These are phyloP conservation scores for Micropoecilia bifurca DNA, from an alignment of 2,797 vertebrate species.

Conservation along the genomic window DNA sequence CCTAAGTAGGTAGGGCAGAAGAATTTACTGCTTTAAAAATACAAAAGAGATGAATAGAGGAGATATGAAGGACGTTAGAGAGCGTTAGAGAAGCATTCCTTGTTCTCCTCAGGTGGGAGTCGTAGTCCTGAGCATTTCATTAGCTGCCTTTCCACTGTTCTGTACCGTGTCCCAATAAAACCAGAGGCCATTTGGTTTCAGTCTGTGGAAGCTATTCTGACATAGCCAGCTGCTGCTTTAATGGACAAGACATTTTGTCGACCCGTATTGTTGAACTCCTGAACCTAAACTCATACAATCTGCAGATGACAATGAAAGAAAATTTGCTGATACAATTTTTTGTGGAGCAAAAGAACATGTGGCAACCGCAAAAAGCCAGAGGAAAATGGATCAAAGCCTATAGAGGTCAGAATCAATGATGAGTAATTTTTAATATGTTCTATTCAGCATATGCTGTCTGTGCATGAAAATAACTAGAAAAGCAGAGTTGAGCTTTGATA, in stretches of 20 bases:
- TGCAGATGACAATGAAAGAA: constrained; percentile 38
- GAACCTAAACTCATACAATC: constrained; percentile 44
- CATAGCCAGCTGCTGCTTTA: constrained; percentile 73
- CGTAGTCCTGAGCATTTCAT: constrained; percentile 40
- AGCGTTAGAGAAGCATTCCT: constrained; percentile 44
- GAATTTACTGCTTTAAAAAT: constrained; percentile 57
- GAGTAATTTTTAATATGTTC: constrained; percentile 43
- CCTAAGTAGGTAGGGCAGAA: constrained; percentile 51
- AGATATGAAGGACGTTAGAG: constrained; percentile 32
- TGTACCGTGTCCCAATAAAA: constrained; percentile 43
- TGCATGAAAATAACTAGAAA: constrained; percentile 57
- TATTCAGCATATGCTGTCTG: constrained; percentile 42
- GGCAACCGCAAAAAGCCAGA: constrained; percentile 33
- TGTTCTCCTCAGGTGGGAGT: constrained; percentile 40
- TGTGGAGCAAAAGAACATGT: constrained; percentile 50
- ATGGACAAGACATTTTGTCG: constrained; percentile 54
- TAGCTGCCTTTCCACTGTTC: constrained; percentile 48
- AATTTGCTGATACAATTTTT: constrained; percentile 42
- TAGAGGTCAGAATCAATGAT: constrained; percentile 29
- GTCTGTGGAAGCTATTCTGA: constrained; percentile 40
- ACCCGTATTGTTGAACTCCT: constrained; percentile 69
- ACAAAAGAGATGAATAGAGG: constrained; percentile 36
- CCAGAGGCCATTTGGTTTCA: constrained; percentile 36
- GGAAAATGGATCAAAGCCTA: constrained; percentile 57
- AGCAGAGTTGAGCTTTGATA: constrained; percentile 64